Evolutionary conservation across 1,140 invertebrate genomes (phyloP).

Genomic region (Rhopalosiphum maidis): DNA sequence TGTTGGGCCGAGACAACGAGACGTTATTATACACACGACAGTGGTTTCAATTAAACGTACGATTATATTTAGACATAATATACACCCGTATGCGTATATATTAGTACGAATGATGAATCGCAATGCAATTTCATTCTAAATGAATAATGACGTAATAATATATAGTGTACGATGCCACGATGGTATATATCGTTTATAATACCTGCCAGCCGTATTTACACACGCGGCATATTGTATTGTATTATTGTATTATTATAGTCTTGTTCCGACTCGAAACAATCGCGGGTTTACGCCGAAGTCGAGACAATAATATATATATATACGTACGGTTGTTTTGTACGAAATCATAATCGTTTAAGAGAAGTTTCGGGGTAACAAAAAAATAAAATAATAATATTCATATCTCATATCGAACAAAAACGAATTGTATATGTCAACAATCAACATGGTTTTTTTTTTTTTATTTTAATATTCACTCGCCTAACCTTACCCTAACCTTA

Average conservation of each 20-base stretch:
- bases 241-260: not conserved
- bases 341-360: not conserved
- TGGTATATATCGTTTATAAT: not conserved
- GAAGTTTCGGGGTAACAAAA: not conserved
- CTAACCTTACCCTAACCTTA: no score
- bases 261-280: not conserved
- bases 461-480: no score
- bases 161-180: not conserved
- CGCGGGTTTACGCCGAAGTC: not conserved
- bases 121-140: not conserved
- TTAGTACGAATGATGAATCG: slow-evolving; percentile 1
- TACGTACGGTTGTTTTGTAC: not conserved
- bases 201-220: not conserved
- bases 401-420: no score
- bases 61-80: slow-evolving; percentile 15
- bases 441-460: no score
- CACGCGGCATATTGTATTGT: not conserved
- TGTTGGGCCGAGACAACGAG: not conserved
- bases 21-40: slow-evolving; percentile 5
- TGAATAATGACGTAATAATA: not conserved
- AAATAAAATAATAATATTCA: no score
- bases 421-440: no score
- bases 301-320: not conserved
- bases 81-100: not conserved
- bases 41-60: slow-evolving; percentile 11